Evolutionary conservation across 2,888 invertebrate species (phyloP).

Genomic region (Apomyelois bistriatella): DNA sequence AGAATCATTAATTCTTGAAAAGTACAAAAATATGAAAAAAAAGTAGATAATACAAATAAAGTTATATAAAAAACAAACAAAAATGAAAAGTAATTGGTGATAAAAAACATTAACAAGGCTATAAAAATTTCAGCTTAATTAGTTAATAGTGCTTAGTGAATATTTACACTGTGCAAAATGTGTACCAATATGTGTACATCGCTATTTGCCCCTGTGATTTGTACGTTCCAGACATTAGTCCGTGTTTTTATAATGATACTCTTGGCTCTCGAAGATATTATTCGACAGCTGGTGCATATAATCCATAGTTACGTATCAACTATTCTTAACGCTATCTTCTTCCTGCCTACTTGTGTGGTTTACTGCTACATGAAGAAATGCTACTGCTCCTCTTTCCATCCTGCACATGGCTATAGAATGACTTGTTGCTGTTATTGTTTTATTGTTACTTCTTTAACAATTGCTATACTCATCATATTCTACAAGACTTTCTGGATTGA

Average conservation of each 20-base stretch:
- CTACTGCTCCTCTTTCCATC: neutral
- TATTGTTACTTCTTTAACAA: neutral
- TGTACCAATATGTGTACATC: constrained; percentile 2
- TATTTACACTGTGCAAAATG: neutral
- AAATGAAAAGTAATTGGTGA: neutral
- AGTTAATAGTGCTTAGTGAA: no score
- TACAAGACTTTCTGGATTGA: neutral
- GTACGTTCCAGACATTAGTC: neutral
- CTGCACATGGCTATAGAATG: neutral
- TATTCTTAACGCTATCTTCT: neutral
- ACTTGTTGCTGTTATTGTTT: neutral
- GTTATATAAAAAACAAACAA: neutral
- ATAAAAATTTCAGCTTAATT: no score
- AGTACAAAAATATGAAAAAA: neutral
- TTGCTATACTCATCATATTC: neutral
- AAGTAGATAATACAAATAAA: neutral
- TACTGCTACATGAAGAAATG: neutral
- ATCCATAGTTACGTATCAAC: neutral
- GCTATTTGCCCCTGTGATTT: neutral
- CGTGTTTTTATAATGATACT: neutral
- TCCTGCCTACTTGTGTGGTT: neutral
- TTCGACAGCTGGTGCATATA: neutral
- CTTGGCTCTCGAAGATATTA: neutral
- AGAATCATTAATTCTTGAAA: neutral
- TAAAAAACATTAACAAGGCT: neutral